A percentile compares a stretch with the other conserved stretches of the same genome.
Evolutionary conservation across 1,140 invertebrate genomes (phyloP).

Genomic region (Tetramorium parvispinum): DNA sequence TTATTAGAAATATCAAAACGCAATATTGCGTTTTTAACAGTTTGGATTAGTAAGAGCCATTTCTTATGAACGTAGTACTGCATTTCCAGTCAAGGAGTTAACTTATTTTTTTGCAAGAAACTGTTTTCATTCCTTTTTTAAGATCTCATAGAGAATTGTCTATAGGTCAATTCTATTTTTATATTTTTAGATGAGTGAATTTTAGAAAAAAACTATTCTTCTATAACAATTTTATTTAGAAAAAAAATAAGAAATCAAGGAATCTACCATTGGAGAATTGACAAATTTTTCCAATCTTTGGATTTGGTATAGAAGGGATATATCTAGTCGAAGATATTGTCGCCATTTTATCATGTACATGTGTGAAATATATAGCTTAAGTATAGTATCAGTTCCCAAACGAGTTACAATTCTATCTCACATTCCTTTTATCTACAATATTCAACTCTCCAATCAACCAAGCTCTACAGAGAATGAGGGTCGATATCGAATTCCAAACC

Average conservation of each 20-base stretch:
- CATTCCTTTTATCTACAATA: background rate
- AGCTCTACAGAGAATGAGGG: background rate
- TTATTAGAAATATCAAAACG: too few relatives aligned
- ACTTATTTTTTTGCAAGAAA: background rate
- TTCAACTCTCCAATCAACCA: background rate
- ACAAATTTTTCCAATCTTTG: conserved; percentile 8
- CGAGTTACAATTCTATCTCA: background rate
- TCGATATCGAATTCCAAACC: background rate
- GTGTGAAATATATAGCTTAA: conserved; percentile 10
- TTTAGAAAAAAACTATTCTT: background rate
- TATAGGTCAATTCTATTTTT: background rate
- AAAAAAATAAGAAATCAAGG: conserved; percentile 19
- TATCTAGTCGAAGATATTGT: conserved; percentile 36
- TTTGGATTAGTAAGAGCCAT: too few relatives aligned
- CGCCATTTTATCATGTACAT: conserved; percentile 38
- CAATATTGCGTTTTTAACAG: too few relatives aligned
- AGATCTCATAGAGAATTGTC: background rate
- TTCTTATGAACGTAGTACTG: too few relatives aligned
- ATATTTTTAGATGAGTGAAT: background rate
- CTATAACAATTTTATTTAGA: background rate
- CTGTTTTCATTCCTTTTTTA: background rate
- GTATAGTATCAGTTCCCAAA: background rate
- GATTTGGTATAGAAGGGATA: background rate
- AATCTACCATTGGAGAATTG: conserved; percentile 23
- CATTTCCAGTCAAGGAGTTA: too few relatives aligned